phyloP scores from a whole-genome alignment of 2,113 vertebrate species.

The Anser cygnoides region DNA sequence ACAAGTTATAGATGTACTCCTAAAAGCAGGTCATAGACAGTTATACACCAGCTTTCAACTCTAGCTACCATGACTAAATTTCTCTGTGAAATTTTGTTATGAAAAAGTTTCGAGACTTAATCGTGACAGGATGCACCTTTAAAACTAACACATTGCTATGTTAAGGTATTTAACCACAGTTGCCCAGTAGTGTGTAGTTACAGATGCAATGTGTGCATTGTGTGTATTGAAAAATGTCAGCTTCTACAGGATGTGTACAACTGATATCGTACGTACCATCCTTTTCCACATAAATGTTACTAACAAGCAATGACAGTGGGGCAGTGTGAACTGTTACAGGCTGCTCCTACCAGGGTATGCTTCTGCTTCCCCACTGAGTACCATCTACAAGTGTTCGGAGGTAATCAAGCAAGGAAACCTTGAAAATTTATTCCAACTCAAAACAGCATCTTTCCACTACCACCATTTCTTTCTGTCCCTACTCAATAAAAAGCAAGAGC shows the following conservation, averaged over 20 bases:
- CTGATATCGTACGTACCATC: not conserved
- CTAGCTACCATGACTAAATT: not conserved
- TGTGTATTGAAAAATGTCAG: not conserved
- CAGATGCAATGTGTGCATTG: not conserved
- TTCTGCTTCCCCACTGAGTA: not conserved
- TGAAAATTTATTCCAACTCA: not conserved
- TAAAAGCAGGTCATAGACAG: not conserved
- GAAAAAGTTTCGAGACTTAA: not conserved
- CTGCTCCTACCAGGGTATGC: not conserved
- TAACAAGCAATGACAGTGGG: not conserved
- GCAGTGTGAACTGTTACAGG: not conserved
- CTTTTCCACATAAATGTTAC: not conserved
- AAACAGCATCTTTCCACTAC: not conserved
- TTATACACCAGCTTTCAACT: not conserved
- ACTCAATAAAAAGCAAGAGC: not conserved
- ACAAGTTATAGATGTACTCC: not conserved
- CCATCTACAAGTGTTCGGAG: not conserved
- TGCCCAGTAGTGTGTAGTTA: not conserved
- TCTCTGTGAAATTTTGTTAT: not conserved
- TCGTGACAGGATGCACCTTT: not conserved
- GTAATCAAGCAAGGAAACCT: not conserved
- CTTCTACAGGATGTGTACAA: not conserved
- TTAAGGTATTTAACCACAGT: not conserved
- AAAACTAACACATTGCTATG: not conserved
- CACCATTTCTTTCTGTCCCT: not conserved